Base-by-base conservation (phyloP, 30 jellyfish, hydroid and myxozoan species). In the Chironex yamaguchii region DNA sequence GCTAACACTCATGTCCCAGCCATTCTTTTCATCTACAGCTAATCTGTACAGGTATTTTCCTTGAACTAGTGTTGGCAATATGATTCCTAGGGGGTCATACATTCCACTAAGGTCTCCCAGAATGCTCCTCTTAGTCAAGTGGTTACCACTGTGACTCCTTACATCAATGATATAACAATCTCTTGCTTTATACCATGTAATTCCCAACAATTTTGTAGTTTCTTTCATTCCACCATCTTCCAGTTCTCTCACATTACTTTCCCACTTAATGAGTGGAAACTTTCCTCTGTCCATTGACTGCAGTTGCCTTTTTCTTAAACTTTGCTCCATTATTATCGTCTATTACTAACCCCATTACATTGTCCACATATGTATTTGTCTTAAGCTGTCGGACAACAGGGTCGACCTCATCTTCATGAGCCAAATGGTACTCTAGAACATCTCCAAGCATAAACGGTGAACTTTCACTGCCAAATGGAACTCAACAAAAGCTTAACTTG, bases 1-100 rank as follows among this genome's bases (percentile, higher is more conserved):
- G 62, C 90, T 79, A 9, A 79, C 62, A 35, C 65, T 82, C 3
- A 34, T 4, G 24, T 79, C 90, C 90, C 90, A 79, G 27, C 90
- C 82, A 26, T 29, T n/a, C 20, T 35, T 79, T 34, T 79, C 90
- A 63, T 79, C 82, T 0, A 79, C 90, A 22, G 90, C 90, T 62
- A 33, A 25, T 22, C 90, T 28, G 42, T 79, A 79, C 36, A 63
- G 28, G 24, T 79, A 82, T 32, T 79, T 79, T 25, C 82, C 90
- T 49, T 79, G 82, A 0, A 79, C 63, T 4, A 79, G 82, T 24
- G 48, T 32, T 27, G 88, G 78, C 21, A 78, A 76, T 66, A 76
- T 76, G 3, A 76, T 65, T 2, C 88, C 88, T 28, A 50, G 25
- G 2, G 88, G 88, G 53, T 76, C 79, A 76, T 52, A 76, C 29